Evolutionary conservation across 2,888 invertebrate species (phyloP).

Genomic region (Scaptomyza parva): DNA sequence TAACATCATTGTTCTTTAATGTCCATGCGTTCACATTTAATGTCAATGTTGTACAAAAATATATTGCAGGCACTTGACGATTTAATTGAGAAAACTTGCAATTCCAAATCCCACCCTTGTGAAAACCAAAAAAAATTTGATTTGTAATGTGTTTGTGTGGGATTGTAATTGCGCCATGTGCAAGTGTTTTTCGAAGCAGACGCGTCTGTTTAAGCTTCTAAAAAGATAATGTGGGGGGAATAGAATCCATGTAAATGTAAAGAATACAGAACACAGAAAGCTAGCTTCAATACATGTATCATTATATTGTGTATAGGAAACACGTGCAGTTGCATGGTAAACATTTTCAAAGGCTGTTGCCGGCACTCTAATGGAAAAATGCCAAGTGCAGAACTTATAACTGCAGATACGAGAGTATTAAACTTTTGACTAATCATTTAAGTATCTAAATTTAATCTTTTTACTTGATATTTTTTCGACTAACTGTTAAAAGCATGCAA

Average conservation of each 20-base stretch:
- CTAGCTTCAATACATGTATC: constrained; percentile 10
- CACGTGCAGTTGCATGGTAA: constrained; percentile 8
- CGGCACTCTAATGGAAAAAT: background rate
- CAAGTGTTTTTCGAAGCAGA: constrained; percentile 45
- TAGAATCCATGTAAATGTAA: background rate
- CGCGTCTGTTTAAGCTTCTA: constrained; percentile 32
- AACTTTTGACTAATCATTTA: background rate
- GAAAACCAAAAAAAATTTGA: constrained; percentile 18
- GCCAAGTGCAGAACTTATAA: constrained; percentile 2
- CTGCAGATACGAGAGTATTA: background rate
- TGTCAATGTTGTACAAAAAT: constrained; percentile 32
- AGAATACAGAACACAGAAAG: background rate
- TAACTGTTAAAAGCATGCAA: background rate
- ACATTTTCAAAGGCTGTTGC: constrained; percentile 1
- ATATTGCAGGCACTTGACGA: constrained; percentile 64
- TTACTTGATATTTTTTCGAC: background rate
- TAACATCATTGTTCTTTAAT: constrained; percentile 12
- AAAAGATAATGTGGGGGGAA: constrained; percentile 28
- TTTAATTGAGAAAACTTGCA: constrained; percentile 63
- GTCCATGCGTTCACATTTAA: constrained; percentile 11
- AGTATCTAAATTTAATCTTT: background rate
- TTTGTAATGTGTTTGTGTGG: constrained; percentile 7
- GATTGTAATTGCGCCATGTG: constrained; percentile 56
- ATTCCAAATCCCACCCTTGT: constrained; percentile 13
- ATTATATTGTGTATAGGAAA: background rate